phyloP scores from a whole-genome alignment of 53 echinoderm and acorn worm genomes.

The Actinopyga echinites region DNA sequence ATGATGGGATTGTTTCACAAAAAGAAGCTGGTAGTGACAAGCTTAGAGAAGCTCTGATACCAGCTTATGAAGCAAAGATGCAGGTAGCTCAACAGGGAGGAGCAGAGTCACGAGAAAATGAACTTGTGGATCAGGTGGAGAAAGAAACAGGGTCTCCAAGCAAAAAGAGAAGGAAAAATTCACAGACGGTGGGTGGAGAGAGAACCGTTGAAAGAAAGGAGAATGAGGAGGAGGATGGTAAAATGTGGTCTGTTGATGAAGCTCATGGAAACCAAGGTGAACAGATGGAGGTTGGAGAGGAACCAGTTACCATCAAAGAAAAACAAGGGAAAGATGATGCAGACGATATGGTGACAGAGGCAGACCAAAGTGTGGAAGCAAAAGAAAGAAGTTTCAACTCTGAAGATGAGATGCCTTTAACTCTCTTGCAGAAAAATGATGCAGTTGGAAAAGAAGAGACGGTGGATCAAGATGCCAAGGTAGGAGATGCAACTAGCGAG shows the following conservation, averaged over 20 bases:
- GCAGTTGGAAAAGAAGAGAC: too few species aligned
- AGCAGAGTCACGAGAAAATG: too few species aligned
- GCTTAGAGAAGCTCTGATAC: not conserved
- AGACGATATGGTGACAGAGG: not conserved
- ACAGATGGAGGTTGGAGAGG: not conserved
- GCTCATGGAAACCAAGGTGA: not conserved
- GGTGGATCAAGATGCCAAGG: too few species aligned
- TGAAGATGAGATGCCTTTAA: slow-evolving; percentile 16
- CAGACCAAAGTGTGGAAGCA: not conserved
- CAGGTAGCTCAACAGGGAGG: not conserved
- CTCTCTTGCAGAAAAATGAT: not conserved
- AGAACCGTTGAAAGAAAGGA: not conserved
- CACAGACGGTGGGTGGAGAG: too few species aligned
- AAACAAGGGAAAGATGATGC: not conserved
- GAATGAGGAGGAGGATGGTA: not conserved
- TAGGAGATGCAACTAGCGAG: too few species aligned
- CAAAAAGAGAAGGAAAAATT: not conserved
- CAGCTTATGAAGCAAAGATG: not conserved
- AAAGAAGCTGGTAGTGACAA: too few species aligned
- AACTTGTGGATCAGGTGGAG: not conserved
- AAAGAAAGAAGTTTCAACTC: not conserved
- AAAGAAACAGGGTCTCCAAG: not conserved
- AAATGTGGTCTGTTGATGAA: not conserved
- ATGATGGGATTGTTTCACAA: too few species aligned
- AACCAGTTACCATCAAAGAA: not conserved